Conservation (phyloP, 2,113 vertebrate genomes). For the Mesembrinibis cayennensis region DNA sequence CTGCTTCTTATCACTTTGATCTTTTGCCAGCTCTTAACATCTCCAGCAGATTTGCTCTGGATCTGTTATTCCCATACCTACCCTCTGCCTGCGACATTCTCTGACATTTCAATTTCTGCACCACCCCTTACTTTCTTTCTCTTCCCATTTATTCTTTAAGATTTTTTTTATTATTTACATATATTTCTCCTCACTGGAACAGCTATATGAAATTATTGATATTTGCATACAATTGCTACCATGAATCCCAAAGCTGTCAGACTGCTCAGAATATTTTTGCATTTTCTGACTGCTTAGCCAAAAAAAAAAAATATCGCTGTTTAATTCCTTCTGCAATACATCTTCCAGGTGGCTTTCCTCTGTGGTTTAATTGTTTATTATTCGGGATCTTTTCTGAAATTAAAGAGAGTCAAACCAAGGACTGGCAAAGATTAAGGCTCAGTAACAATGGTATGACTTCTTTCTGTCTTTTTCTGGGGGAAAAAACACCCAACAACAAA, state of each 20-base stretch:
- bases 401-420: neutral
- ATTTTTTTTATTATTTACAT: neutral
- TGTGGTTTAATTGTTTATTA: constrained; percentile 13
- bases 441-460: neutral
- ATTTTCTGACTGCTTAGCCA: neutral
- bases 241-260: neutral
- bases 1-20: constrained; percentile 59
- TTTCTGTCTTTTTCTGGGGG: neutral
- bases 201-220: neutral
- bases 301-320: neutral
- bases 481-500: neutral
- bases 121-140: neutral
- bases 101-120: constrained; percentile 46
- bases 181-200: neutral
- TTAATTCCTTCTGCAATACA: neutral
- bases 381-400: neutral
- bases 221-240: neutral
- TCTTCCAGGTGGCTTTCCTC: constrained; percentile 36
- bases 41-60: constrained; percentile 62
- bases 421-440: neutral
- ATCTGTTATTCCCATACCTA: constrained; percentile 59
- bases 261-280: neutral
- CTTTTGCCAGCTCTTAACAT: constrained; percentile 57
- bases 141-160: neutral
- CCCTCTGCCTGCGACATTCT: constrained; percentile 37